These are phyloP conservation scores for Chalcosyrphus nemorum DNA, from an alignment of 2,888 invertebrate genomes.

Conservation along the genomic window DNA sequence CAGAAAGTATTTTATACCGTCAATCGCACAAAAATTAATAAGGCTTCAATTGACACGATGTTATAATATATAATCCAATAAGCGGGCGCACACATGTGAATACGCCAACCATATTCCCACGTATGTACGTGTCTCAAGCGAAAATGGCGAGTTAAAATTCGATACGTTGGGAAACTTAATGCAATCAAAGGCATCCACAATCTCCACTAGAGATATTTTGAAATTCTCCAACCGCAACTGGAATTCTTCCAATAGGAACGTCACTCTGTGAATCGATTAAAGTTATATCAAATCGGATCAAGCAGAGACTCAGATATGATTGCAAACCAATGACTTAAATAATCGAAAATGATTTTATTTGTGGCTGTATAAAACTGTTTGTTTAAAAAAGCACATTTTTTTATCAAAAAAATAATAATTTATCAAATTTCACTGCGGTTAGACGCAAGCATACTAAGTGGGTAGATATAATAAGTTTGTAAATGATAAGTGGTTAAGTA, in stretches of 20 bases:
- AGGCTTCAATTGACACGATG: constrained; percentile 43
- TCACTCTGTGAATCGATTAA: not conserved
- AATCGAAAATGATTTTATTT: not conserved
- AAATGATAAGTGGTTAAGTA: constrained; percentile 23
- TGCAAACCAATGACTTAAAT: not conserved
- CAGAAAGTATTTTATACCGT: constrained; percentile 12
- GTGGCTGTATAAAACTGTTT: not conserved
- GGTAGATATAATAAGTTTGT: not conserved
- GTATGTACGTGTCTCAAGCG: not conserved
- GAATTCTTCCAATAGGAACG: constrained; percentile 22
- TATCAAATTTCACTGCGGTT: constrained; percentile 7
- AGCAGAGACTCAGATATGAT: not conserved
- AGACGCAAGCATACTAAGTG: not conserved
- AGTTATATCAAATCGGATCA: not conserved
- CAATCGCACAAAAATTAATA: constrained; percentile 24
- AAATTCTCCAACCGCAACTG: constrained; percentile 48
- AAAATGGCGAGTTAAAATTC: constrained; percentile 10
- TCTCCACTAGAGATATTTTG: constrained; percentile 16
- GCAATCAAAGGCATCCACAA: not conserved
- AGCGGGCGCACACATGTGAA: constrained; percentile 19
- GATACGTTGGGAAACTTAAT: constrained; percentile 33
- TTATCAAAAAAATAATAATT: not conserved
- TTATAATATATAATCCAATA: constrained; percentile 61
- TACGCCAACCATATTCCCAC: constrained; percentile 13
- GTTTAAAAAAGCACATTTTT: not conserved